These are phyloP conservation scores for Mirounga angustirostris DNA, from an alignment of 2,113 vertebrate species.

Conservation along the genomic window DNA sequence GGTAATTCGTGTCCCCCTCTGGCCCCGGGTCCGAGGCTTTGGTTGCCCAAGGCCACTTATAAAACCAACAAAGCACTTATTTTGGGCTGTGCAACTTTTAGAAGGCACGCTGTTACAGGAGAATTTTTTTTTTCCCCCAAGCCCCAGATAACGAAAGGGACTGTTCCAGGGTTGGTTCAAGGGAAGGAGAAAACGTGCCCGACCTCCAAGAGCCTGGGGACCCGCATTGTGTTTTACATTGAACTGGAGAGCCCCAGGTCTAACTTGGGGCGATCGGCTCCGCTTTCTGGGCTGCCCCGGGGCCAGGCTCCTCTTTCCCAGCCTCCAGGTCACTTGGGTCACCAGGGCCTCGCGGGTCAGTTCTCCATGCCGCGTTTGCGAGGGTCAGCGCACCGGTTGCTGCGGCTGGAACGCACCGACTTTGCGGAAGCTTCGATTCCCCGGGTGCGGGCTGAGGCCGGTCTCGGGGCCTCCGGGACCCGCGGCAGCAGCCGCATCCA, in stretches of 20 bases:
- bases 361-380: background rate
- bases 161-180: background rate
- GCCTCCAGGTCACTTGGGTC: background rate
- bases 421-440: background rate
- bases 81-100: conserved; percentile 65
- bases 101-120: conserved; percentile 21
- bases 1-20: conserved; percentile 15
- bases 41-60: conserved; percentile 20
- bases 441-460: background rate
- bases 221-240: background rate
- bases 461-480: background rate
- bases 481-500: background rate
- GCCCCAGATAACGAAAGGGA: background rate
- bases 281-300: background rate
- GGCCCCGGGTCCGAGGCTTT: background rate
- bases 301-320: background rate
- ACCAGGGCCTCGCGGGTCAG: background rate
- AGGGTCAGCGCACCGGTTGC: background rate
- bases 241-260: background rate
- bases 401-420: background rate
- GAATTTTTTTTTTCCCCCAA: background rate
- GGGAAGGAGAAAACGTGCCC: conserved; percentile 1
- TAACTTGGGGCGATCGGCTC: background rate
- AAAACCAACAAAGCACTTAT: conserved; percentile 15
- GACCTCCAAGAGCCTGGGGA: background rate